Evolutionary conservation across 2,797 vertebrate species (phyloP), one percentile per base, ranked within the genome.

Genomic region (Pachyuromys duprasi): DNA sequence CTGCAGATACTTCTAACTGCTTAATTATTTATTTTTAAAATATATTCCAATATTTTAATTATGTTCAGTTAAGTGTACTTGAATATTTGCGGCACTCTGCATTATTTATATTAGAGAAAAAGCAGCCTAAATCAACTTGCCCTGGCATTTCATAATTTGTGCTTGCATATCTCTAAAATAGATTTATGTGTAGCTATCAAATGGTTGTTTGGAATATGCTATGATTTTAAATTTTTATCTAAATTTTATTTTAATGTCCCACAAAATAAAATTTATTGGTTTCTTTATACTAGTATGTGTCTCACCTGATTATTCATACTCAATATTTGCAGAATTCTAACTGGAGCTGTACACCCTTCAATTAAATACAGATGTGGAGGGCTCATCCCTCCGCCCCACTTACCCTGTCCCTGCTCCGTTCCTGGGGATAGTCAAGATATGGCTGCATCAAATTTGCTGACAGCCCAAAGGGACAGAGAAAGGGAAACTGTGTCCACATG

Each of bases 11-110:
- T 97, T 97, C 97, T 97, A 96, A 97, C 97, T 97, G 83, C 96
- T 98, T 98, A 98, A 97, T 97, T 97, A 97, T 98, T 98, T 98
- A 98, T 98, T 98, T 98, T 98, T 95, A 98, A 98, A 98, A 97
- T 97, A 97, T 97, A 98, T 97, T 97, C 96, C 97, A 97, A 98
- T 97, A 98, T 98, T 98, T 98, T 98, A 98, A 98, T 98, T 98
- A 98, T 93, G 96, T 96, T 98, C 97, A 89, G 97, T 98, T 98
- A 98, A 97, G 97, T 97, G 96, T 97, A 95, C 96, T 97, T 97
- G 97, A 97, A 97, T 98, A 97, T 97, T 97, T 98, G 97, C 82
- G 3, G 97, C 97, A 96, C 72, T 96, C 95, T 97, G 96, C 97
- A 98, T 98, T 98, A 98, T 98, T 98, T 98, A 98, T 98, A 97